These are phyloP conservation scores for Meles meles DNA, from an alignment of 2,113 vertebrate species.

Conservation along the genomic window DNA sequence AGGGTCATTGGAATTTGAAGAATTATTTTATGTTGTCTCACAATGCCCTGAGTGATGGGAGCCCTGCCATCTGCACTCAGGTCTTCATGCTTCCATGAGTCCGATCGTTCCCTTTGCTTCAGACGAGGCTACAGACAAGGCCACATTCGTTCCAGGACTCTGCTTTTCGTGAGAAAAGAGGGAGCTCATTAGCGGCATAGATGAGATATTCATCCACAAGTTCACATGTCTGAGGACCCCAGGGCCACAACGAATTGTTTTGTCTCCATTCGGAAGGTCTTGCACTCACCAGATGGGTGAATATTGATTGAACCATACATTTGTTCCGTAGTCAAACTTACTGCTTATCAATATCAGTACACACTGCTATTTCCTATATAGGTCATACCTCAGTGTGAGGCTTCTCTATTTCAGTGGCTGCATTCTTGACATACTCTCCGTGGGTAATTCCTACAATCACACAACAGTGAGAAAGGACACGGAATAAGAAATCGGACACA, in stretches of 20 bases:
- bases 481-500: background rate
- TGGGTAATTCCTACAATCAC: background rate
- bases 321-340: background rate
- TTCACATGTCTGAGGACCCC: background rate
- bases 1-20: background rate
- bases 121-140: background rate
- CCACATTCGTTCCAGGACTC: fast-evolving
- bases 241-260: background rate
- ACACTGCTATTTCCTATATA: background rate
- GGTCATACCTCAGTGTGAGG: background rate
- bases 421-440: background rate
- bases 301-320: background rate
- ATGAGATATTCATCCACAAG: background rate
- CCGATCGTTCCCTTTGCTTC: background rate
- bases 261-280: background rate
- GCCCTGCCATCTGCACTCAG: too few species aligned
- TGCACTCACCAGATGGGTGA: background rate
- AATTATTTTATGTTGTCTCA: background rate
- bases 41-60: background rate
- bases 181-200: fast-evolving
- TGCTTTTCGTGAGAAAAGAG: background rate
- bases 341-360: background rate
- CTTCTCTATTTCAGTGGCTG: background rate
- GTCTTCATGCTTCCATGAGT: too few species aligned
- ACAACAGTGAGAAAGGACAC: background rate